Conservation (phyloP, 2,888 invertebrate genomes). For the Scrobipalpa costella region DNA sequence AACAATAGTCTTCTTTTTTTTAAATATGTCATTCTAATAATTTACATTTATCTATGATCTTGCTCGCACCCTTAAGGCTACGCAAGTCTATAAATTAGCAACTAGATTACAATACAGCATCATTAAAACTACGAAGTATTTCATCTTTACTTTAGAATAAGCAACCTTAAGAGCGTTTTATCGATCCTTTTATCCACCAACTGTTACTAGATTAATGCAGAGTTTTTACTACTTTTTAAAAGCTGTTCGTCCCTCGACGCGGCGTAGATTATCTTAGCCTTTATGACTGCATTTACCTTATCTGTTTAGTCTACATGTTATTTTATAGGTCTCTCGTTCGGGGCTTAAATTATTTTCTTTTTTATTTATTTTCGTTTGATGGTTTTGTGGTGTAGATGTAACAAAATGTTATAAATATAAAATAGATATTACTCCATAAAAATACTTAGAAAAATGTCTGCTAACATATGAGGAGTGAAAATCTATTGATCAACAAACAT, state of each 20-base stretch:
- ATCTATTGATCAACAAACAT: too few relatives aligned
- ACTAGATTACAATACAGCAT: too few relatives aligned
- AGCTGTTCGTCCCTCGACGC: constrained; percentile 41
- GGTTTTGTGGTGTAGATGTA: neutral
- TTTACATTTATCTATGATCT: constrained; percentile 36
- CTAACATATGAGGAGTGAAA: too few relatives aligned
- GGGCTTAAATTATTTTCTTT: constrained; percentile 17
- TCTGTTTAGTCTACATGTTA: constrained; percentile 37
- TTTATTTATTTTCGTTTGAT: constrained; percentile 21
- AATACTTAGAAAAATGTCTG: too few relatives aligned
- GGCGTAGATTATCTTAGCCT: constrained; percentile 48
- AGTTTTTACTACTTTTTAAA: constrained; percentile 76
- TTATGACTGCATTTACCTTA: constrained; percentile 46
- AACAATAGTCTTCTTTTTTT: neutral
- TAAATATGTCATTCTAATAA: neutral
- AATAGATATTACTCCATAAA: neutral
- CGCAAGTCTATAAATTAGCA: too few relatives aligned
- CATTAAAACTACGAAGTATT: too few relatives aligned
- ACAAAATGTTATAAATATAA: neutral
- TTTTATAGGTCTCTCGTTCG: constrained; percentile 24
- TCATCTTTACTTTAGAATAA: too few relatives aligned
- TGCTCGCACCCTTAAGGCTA: too few relatives aligned
- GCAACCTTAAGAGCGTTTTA: constrained; percentile 39
- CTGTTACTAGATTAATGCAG: constrained; percentile 64
- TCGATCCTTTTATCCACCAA: constrained; percentile 66